These are phyloP conservation scores for Nesogale talazaci DNA, from an alignment of 2,113 vertebrate species.

Conservation along the genomic window DNA sequence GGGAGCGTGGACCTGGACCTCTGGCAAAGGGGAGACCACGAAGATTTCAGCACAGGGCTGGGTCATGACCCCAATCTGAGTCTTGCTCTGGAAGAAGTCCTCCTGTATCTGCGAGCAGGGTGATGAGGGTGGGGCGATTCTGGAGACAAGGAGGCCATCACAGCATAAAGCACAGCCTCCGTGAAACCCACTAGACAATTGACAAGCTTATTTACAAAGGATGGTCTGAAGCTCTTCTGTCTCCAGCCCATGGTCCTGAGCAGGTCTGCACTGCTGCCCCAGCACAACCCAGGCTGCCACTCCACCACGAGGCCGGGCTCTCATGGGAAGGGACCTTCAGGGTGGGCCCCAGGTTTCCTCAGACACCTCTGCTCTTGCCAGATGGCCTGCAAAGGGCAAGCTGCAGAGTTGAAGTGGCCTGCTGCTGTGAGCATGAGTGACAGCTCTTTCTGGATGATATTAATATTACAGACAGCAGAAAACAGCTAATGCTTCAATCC, in stretches of 20 bases:
- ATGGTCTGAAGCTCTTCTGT: neutral
- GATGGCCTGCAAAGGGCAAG: neutral
- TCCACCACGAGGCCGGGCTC: too few species aligned
- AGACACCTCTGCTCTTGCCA: rapidly evolving
- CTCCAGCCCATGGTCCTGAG: neutral
- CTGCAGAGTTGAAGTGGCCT: neutral
- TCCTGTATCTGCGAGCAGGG: neutral
- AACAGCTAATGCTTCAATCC: too few species aligned
- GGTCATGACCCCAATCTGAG: neutral
- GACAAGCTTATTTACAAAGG: neutral
- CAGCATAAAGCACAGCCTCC: rapidly evolving
- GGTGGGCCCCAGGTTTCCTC: neutral
- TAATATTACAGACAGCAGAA: too few species aligned
- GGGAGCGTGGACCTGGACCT: neutral
- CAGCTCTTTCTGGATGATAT: too few species aligned
- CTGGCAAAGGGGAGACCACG: neutral
- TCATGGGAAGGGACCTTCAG: rapidly evolving
- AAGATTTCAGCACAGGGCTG: neutral
- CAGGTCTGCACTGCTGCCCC: neutral
- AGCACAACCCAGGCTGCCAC: rapidly evolving
- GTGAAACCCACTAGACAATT: neutral
- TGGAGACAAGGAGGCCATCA: neutral
- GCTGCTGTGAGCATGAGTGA: neutral
- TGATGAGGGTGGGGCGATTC: neutral
- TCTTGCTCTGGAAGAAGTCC: neutral